Base-by-base conservation (phyloP, 92 coral and sea anemone genomes). In the Palythoa grandis region DNA sequence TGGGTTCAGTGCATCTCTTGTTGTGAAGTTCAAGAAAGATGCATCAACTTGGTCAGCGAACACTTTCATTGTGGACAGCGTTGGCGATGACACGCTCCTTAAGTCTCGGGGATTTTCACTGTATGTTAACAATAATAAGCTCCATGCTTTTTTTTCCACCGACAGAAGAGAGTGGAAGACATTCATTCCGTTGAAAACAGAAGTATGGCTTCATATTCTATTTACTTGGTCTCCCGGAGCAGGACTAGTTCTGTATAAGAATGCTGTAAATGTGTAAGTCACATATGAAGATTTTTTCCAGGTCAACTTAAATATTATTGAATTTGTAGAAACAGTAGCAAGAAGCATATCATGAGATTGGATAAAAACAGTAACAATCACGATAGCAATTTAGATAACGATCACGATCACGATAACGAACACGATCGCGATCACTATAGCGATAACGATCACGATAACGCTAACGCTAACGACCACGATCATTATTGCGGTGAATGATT, bases 161-260 rank as follows among this genome's bases (percentile, higher is more conserved):
- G 87, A 78, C 38, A 37, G 19, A 37, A 72, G 50, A 52, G 39
- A 70, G 58, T 92, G 92, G 95, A 76, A 77, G 3, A 79, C 75
- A 11, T 29, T 25, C 20, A 75, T 77, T 9, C 80, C 98, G 23
- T 23, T 96, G 48, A 76, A 70, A 22, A 88, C 91, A 25, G 92
- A 88, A 60, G 91, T 63, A 24, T 97, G 99, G 99, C 93, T 90
- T 74, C 99, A 97, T 79, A 94, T 93, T 65, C 86, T 89, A 76
- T 88, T 97, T 77, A 92, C 92, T 2, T 97, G 96, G 95, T 87
- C 88, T 67, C 78, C 74, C 0, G 92, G 93, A 50, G 48, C 52
- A 6, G 91, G 92, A 13, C 77, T 96, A 11, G 50, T 16, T 29
- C 72, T 95, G 12, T 93, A 91, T 89, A 68, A 79, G 11, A 93